Conservation (phyloP, 2,113 vertebrate genomes). For the Myocastor coypus region DNA sequence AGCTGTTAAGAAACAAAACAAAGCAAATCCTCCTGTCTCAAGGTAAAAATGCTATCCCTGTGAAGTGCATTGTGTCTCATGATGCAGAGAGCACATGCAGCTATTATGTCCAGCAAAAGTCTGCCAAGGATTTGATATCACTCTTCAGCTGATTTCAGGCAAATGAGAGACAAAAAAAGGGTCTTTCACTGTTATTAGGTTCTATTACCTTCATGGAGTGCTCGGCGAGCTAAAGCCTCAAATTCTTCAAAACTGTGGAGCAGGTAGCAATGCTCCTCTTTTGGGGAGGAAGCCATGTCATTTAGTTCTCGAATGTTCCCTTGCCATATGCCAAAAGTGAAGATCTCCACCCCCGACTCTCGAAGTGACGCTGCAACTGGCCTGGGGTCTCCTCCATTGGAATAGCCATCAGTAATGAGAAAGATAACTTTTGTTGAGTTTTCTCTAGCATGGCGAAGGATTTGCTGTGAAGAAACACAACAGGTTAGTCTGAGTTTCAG, state of each 20-base stretch:
- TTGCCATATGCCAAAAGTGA: slow-evolving; percentile 98
- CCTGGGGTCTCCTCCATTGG: slow-evolving; percentile 97
- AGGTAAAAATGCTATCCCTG: slow-evolving; percentile 16
- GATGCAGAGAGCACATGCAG: not conserved
- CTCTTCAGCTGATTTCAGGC: not conserved
- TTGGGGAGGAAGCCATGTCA: slow-evolving; percentile 97
- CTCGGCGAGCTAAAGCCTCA: slow-evolving; percentile 95
- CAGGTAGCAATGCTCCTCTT: slow-evolving; percentile 98
- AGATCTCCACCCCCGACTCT: slow-evolving; percentile 96
- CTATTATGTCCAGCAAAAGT: not conserved
- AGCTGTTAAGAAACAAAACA: slow-evolving; percentile 57
- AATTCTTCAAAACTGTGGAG: slow-evolving; percentile 98
- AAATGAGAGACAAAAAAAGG: not conserved
- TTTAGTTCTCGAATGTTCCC: slow-evolving; percentile 97
- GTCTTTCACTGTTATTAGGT: not conserved
- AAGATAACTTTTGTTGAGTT: slow-evolving; percentile 97
- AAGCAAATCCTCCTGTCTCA: slow-evolving; percentile 24
- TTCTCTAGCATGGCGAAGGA: slow-evolving; percentile 92
- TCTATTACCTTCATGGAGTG: slow-evolving; percentile 95
- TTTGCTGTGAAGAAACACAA: slow-evolving; percentile 91
- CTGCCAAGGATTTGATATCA: not conserved
- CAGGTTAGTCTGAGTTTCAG: not conserved
- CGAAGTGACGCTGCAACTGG: slow-evolving; percentile 94
- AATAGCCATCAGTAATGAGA: slow-evolving; percentile 99
- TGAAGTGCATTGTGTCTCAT: not conserved